These are phyloP conservation scores for Cairina moschata DNA, from an alignment of 2,113 vertebrate genomes.

Conservation along the genomic window DNA sequence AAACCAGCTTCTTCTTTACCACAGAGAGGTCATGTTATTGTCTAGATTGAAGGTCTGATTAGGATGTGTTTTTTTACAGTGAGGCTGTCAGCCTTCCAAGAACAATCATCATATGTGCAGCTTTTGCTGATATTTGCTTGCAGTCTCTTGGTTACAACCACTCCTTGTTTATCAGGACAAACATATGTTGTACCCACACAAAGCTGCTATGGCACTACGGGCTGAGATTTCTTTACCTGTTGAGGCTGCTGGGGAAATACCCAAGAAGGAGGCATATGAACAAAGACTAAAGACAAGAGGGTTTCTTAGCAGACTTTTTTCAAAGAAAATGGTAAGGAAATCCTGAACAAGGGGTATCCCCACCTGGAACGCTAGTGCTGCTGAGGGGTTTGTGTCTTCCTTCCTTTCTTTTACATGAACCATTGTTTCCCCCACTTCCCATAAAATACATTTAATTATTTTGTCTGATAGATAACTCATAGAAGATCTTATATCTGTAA, in stretches of 20 bases:
- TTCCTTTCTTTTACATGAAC: neutral
- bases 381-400: neutral
- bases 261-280: neutral
- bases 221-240: constrained; percentile 13
- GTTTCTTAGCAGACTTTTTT: neutral
- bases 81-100: neutral
- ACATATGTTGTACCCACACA: neutral
- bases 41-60: neutral
- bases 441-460: neutral
- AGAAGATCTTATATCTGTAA: neutral
- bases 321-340: neutral
- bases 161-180: neutral
- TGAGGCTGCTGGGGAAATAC: neutral
- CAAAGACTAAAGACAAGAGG: neutral
- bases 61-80: neutral
- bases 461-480: neutral
- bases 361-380: neutral
- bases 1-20: neutral
- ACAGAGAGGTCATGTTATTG: neutral
- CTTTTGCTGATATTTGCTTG: neutral
- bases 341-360: neutral
- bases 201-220: neutral
- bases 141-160: neutral
- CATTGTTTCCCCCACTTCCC: neutral
- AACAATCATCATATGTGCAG: neutral